A percentile compares a stretch with the other conserved stretches of the same genome.
Conservation (phyloP, 2,797 vertebrate species). For the Adelosebastes latens region DNA sequence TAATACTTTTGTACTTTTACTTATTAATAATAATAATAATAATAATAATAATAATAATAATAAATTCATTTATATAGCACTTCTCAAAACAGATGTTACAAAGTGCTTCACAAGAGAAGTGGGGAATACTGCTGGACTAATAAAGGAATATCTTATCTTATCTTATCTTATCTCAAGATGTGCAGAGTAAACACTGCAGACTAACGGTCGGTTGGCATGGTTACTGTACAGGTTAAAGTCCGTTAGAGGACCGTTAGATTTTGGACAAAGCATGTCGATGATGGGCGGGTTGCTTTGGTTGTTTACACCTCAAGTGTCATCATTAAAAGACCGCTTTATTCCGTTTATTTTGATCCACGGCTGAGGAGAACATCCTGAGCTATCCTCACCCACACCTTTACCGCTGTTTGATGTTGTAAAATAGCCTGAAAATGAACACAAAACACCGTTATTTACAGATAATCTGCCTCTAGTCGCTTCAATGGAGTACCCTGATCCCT, state of each 20-base stretch:
- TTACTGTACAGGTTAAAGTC: not conserved
- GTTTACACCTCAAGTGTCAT: slow-evolving; percentile 64
- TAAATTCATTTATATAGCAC: too few species aligned
- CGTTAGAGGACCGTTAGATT: not conserved
- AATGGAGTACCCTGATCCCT: slow-evolving; percentile 56
- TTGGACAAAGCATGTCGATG: slow-evolving; percentile 64
- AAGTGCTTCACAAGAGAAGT: too few species aligned
- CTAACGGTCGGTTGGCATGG: not conserved
- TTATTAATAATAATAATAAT: too few species aligned
- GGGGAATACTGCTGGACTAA: too few species aligned
- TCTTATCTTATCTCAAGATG: too few species aligned
- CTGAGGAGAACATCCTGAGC: not conserved
- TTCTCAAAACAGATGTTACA: too few species aligned
- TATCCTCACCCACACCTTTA: too few species aligned
- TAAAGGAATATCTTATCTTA: too few species aligned
- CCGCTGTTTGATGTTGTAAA: not conserved
- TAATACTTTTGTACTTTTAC: too few species aligned
- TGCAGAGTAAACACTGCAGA: too few species aligned
- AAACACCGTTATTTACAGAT: slow-evolving; percentile 7
- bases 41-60: too few species aligned
- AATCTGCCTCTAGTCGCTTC: slow-evolving; percentile 53
- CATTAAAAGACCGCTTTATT: not conserved
- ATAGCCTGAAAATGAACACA: not conserved
- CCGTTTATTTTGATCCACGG: not conserved
- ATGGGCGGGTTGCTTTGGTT: slow-evolving; percentile 71